Base-by-base conservation (phyloP, 1,140 invertebrate species). In the Macrosteles quadrilineatus region DNA sequence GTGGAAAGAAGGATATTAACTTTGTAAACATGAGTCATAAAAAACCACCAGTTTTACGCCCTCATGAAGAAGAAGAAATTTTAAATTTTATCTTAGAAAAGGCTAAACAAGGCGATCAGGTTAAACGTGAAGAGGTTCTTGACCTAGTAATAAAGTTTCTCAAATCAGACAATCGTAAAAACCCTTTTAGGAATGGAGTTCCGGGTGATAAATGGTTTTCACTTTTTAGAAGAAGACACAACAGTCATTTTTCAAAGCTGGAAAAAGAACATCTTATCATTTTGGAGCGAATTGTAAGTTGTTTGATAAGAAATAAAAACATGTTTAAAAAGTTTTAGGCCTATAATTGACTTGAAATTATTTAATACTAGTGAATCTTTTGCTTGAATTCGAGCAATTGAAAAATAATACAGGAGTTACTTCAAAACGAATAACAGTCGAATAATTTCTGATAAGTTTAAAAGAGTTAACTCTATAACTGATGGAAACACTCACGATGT, bases 171-270 rank as follows among this genome's bases (percentile, higher is more conserved):
- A 59, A 59, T 14, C 12, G 55, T 6, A 59, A 59, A 30, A 59
- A 59, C 27, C 55, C 55, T 29, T 59, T 59, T n/a, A 25, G 55
- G 12, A 59, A 59, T 59, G 55, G 55, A 2, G 27, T 25, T 11
- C 55, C 55, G 9, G 55, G 55, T 1, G 55, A 59, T 30, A 59
- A 59, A 30, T 59, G 55, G 55, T 59, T 59, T 59, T 59, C 55
- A 6, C 55, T 59, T 9, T 59, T 59, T 23, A 25, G 55, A 23
- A 25, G 55, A 59, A 14, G 55, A 27, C 55, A 59, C 27, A 59
- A 59, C n/a, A 30, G 25, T 9, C 55, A 30, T 3, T 59, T 59
- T 23, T 9, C n/a, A 25, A 12, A 59, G 27, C 25, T 59, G 2
- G 55, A 59, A 27, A 14, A 4, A 25, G 12, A 25, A 30, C 21